Base-by-base conservation (phyloP, 2,888 invertebrate species). In the Eilema depressum region DNA sequence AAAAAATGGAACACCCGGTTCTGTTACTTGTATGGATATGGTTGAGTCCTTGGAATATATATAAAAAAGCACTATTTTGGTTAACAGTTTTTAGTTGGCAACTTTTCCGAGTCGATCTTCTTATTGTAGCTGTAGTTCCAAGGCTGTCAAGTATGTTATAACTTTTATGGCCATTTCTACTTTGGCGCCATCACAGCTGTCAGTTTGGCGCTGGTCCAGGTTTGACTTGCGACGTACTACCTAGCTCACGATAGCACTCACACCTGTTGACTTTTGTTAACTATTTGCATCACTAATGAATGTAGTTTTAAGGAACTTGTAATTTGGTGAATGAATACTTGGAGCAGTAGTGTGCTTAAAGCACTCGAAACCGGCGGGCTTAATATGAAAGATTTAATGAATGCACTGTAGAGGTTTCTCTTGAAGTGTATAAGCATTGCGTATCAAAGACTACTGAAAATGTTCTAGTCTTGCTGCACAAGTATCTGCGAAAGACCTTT, bases 161-260 rank as follows among this genome's bases (percentile, higher is more conserved):
- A 80, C 75, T 71, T 78, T 74, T 75, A 77, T 67, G 60, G 74
- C 78, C 74, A 75, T 74, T 74, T 68, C 66, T 76, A 78, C 76
- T 75, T 77, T 72, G 74, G 75, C 76, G 79, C 87, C 83, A 84
- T 87, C 80, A 82, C 74, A 66, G 79, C 83, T 85, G 86, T 89
- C 85, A 85, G 78, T 83, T 86, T 91, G 91, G 91, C 91, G 84
- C 83, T 66, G 79, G 80, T 90, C 91, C 91, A 91, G 79, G 60
- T 60, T 47, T 76, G 79, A 72, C 76, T 82, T 82, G 76, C 79
- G 79, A 41, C 77, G 82, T 84, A 84, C 80, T 76, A 12, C 1
- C 75, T 78, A 4, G 79, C 73, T 70, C 71, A 72, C 70, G 73
- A 72, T 75, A 81, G 76, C 77, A 74, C 69, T 79, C 73, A 67